Percentiles rank a stretch among this genome's conserved stretches.
phyloP scores from a whole-genome alignment of 2,113 vertebrate species.

The Platysteira castanea region DNA sequence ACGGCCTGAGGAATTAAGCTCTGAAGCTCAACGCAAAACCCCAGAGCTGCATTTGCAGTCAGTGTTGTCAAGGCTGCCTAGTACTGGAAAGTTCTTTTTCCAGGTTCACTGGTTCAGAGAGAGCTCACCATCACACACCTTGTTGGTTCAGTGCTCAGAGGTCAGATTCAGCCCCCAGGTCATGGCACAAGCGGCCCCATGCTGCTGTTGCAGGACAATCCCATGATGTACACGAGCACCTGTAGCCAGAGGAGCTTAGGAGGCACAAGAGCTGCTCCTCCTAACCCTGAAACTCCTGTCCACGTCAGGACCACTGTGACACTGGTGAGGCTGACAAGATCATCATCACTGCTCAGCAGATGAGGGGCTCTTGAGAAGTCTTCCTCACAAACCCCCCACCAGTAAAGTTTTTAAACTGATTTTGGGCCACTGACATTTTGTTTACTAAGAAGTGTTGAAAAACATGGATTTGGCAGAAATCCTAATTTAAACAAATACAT shows the following conservation, averaged over 20 bases:
- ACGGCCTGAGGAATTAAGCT: not conserved
- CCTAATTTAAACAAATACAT: not conserved
- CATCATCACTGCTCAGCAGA: not conserved
- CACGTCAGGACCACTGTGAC: accelerated
- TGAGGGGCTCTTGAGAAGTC: accelerated
- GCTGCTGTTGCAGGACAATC: not conserved
- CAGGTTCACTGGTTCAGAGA: not conserved
- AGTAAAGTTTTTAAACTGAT: not conserved
- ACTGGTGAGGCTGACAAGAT: not conserved
- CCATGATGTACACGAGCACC: not conserved
- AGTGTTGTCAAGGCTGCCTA: not conserved
- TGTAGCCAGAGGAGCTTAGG: not conserved
- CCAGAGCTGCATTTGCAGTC: not conserved
- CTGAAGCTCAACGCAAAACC: not conserved
- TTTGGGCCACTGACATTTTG: not conserved
- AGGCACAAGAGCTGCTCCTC: not conserved
- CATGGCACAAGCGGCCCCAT: not conserved
- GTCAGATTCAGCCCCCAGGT: not conserved
- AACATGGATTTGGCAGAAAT: not conserved
- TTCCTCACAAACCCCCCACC: not conserved
- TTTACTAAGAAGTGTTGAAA: not conserved
- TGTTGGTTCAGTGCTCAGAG: not conserved
- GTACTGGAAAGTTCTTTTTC: not conserved
- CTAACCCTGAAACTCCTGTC: not conserved
- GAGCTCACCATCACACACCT: not conserved